Base-by-base conservation (phyloP, 2,113 vertebrate genomes). In the Smithornis capensis region DNA sequence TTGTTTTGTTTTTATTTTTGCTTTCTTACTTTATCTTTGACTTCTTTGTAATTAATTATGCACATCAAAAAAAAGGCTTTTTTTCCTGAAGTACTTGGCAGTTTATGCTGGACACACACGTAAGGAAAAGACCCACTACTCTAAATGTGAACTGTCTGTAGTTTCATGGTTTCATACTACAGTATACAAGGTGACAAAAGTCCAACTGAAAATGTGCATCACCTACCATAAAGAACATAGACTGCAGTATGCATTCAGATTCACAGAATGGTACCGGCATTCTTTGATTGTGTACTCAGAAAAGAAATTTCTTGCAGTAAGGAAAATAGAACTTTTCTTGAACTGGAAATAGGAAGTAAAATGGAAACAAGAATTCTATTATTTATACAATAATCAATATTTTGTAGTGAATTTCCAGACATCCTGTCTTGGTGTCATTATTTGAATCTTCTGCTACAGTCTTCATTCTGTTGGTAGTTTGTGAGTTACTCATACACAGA, bases 341-440 rank as follows among this genome's bases (percentile, higher is more conserved):
- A 50, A 55, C 12, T 49, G 0, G 31, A 81, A 38, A 14, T n/a
- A 84, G 4, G 64, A 74, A 78, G 14, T 37, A 21, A 87, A 75
- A 67, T 11, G 4, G 44, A 83, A 90, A 64, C 9, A 38, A n/a
- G 19, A 67, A 63, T 73, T 74, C 9, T 44, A 19, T 63, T 69
- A 57, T 63, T 83, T 5, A 1, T 14, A 45, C 16, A 91, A 68
- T 42, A 87, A 69, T n/a, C 21, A 29, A 5, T 47, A 69, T 56
- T 85, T 88, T 75, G 21, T 24, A 64, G 4, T 60, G 33, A 52
- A 76, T 60, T 82, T 83, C 42, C 57, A 83, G 75, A 56, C 3
- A 55, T 47, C 10, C 18, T n/a, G 6, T 16, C 47, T 71, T 57
- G 1, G 0, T 25, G 4, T 22, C 31, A 64, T 4, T 29, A 76